Evolutionary conservation across 2,113 vertebrate genomes (phyloP), one percentile per base, ranked within the genome.

Genomic region (Leptobrachium leishanense): DNA sequence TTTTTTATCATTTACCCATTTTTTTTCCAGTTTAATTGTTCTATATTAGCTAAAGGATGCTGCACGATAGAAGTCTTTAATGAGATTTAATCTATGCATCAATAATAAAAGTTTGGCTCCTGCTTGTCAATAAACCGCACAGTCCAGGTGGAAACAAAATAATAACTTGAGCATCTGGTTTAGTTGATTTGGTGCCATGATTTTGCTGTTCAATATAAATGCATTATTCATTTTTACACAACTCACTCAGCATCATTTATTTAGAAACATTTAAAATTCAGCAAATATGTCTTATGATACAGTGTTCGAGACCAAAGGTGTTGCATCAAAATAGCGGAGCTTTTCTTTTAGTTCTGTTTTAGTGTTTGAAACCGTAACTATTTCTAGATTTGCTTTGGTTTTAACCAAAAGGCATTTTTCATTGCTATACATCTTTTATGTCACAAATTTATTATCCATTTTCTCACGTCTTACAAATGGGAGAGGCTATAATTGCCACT

Each of bases 101-200:
- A 77, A 71, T 20, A 63, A 46, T 43, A n/a, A 31, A 77, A 70
- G 20, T 71, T 77, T 77, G 42, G 68, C 68, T n/a, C 62, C 57
- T 44, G 69, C 62, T 71, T 62, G 55, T 15, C 44, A 77, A 77
- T 40, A 71, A 71, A 64, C 44, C 70, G 43, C n/a, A 63, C n/a
- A 71, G 42, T 12, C 68, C 53, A 41, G 76, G 57, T 43, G 67
- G 43, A 46, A 77, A 63, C 75, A 68, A 64, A 59, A 68, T 13
- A 66, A 68, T 76, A 67, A 68, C 65, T 43, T 31, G 12, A 57
- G 65, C 66, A 68, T 77, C 63, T 77, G 75, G 75, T 59, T 77
- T 69, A 69, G 68, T 11, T 59, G 66, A 57, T 66, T 54, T 76
- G 44, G 50, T 59, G 75, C 40, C 53, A 62, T 20, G 2, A 5